Percentiles rank a stretch among this genome's conserved stretches.
Conservation (phyloP, 2,888 invertebrate species). For the Catocala nupta region DNA sequence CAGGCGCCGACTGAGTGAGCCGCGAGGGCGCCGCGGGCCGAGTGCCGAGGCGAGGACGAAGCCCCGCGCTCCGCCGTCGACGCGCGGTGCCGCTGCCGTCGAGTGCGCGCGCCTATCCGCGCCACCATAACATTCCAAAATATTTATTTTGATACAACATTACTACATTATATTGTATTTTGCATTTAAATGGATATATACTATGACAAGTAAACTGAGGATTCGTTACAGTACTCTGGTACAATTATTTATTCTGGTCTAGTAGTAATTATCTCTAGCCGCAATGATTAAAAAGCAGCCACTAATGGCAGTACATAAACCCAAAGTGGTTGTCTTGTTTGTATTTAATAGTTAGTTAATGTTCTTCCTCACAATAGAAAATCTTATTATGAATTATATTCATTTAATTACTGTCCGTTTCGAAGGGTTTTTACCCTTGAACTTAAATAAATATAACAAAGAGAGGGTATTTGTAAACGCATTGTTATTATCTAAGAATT, state of each 20-base stretch:
- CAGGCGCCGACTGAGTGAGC: slow-evolving; percentile 74
- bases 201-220: background rate
- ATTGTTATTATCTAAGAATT: slow-evolving; percentile 1
- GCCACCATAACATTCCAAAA: slow-evolving; percentile 60
- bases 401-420: too few species aligned
- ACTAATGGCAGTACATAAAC: too few species aligned
- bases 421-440: too few species aligned
- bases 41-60: slow-evolving; percentile 67
- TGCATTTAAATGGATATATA: background rate
- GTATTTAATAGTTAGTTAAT: too few species aligned
- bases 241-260: too few species aligned
- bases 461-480: too few species aligned
- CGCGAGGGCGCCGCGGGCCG: slow-evolving; percentile 76
- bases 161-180: slow-evolving; percentile 29
- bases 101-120: slow-evolving; percentile 81
- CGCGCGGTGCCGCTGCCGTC: slow-evolving; percentile 57
- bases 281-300: too few species aligned
- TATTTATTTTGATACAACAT: slow-evolving; percentile 61
- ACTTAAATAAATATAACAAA: too few species aligned
- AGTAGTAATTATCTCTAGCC: too few species aligned
- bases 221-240: background rate
- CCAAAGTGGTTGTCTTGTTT: too few species aligned
- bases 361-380: too few species aligned
- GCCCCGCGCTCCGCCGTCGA: slow-evolving; percentile 72
- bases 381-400: too few species aligned